Conservation (phyloP, 2,888 invertebrate species). For the Poecilus cupreus region DNA sequence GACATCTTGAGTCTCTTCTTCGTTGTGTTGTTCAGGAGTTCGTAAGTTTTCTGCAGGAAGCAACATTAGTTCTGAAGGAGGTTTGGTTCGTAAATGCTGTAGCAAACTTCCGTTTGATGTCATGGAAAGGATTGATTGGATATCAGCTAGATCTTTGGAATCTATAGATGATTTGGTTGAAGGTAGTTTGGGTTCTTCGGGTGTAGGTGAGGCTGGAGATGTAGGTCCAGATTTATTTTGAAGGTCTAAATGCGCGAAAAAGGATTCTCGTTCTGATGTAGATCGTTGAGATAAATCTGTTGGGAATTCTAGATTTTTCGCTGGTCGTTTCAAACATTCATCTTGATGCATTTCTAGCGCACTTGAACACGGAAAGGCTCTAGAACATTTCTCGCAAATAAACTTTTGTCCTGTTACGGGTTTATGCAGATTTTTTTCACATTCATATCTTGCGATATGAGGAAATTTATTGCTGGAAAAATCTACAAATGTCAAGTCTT, state of each 20-base stretch:
- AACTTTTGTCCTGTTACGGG: constrained; percentile 76
- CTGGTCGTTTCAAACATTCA: constrained; percentile 70
- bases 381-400: constrained; percentile 81
- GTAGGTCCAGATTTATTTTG: constrained; percentile 79
- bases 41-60: constrained; percentile 71
- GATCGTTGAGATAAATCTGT: constrained; percentile 65
- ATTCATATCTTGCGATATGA: constrained; percentile 83
- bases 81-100: constrained; percentile 77
- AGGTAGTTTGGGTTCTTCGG: constrained; percentile 7
- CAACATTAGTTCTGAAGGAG: constrained; percentile 70
- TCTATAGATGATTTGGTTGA: constrained; percentile 68
- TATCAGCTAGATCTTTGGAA: constrained; percentile 86
- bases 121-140: constrained; percentile 87
- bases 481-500: constrained; percentile 85
- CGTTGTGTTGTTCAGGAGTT: constrained; percentile 73
- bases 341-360: constrained; percentile 82
- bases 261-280: constrained; percentile 81
- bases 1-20: constrained; percentile 87
- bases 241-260: constrained; percentile 87
- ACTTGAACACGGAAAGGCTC: constrained; percentile 83
- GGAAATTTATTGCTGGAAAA: constrained; percentile 88
- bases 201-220: constrained; percentile 66
- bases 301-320: constrained; percentile 66
- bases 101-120: constrained; percentile 82
- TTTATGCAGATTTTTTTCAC: constrained; percentile 81